These are phyloP conservation scores for Metallyticus violacea DNA, from an alignment of 2,888 invertebrate species.

Conservation along the genomic window DNA sequence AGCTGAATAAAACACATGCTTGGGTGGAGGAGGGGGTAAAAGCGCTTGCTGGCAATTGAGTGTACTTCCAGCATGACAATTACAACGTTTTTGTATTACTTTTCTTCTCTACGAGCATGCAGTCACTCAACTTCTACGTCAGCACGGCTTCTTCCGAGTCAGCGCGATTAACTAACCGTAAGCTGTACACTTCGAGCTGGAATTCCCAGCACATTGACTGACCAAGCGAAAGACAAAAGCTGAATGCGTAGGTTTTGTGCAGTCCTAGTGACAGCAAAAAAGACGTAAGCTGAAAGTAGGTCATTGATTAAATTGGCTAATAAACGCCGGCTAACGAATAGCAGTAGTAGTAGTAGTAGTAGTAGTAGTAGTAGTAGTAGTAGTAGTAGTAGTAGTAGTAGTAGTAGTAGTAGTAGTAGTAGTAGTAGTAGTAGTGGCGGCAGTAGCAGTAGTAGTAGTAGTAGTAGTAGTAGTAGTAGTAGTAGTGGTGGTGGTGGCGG, in stretches of 20 bases:
- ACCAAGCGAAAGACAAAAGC: background rate
- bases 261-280: background rate
- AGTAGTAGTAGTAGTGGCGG: too few species aligned
- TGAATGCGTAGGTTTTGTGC: background rate
- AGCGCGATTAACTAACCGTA: background rate
- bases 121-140: background rate
- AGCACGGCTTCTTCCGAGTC: background rate
- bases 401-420: background rate
- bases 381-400: background rate
- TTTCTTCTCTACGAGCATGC: background rate
- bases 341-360: background rate
- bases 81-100: too few species aligned
- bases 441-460: background rate
- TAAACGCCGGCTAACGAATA: too few species aligned
- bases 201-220: background rate
- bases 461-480: background rate
- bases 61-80: too few species aligned
- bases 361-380: background rate
- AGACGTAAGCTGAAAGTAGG: background rate
- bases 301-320: too few species aligned
- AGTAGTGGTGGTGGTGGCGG: background rate
- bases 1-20: too few species aligned
- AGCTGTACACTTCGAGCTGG: too few species aligned
- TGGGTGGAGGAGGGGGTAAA: too few species aligned
- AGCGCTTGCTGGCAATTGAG: too few species aligned